Conservation (phyloP, 2,113 vertebrate species). For the Atlantisia rogersi region DNA sequence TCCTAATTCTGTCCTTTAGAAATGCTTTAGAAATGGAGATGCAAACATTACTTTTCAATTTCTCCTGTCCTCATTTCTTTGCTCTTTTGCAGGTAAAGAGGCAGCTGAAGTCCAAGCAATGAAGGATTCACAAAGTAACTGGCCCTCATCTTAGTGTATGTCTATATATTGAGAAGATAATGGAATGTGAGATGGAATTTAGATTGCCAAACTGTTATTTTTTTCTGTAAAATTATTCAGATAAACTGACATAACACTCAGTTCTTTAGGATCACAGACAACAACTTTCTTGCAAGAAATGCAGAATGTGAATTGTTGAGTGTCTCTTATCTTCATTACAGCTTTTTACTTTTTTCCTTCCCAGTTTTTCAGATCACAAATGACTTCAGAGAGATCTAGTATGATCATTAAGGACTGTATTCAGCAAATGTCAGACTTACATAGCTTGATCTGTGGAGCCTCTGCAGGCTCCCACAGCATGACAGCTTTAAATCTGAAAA, state of each 20-base stretch:
- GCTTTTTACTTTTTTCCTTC: neutral
- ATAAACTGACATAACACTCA: neutral
- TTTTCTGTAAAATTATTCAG: slow-evolving; percentile 29
- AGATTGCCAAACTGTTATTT: slow-evolving; percentile 35
- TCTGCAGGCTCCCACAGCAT: neutral
- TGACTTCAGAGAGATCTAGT: slow-evolving; percentile 17
- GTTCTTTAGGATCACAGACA: neutral
- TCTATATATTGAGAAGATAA: slow-evolving; percentile 2
- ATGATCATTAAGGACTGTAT: slow-evolving; percentile 38
- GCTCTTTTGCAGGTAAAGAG: neutral
- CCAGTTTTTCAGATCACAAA: neutral
- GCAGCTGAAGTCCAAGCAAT: neutral
- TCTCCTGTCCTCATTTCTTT: neutral
- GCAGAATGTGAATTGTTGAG: neutral
- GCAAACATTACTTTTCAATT: neutral
- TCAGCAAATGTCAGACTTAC: slow-evolving; percentile 35
- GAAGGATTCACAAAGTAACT: neutral
- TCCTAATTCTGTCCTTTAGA: slow-evolving; percentile 22
- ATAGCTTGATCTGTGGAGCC: neutral
- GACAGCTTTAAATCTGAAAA: slow-evolving; percentile 2
- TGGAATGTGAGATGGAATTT: slow-evolving; percentile 6
- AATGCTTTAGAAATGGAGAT: slow-evolving; percentile 20
- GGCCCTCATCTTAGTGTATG: slow-evolving; percentile 5
- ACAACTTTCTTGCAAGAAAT: slow-evolving; percentile 16
- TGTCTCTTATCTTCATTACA: slow-evolving; percentile 16